phyloP scores from a whole-genome alignment of 2,113 vertebrate genomes.

The Platichthys flesus region DNA sequence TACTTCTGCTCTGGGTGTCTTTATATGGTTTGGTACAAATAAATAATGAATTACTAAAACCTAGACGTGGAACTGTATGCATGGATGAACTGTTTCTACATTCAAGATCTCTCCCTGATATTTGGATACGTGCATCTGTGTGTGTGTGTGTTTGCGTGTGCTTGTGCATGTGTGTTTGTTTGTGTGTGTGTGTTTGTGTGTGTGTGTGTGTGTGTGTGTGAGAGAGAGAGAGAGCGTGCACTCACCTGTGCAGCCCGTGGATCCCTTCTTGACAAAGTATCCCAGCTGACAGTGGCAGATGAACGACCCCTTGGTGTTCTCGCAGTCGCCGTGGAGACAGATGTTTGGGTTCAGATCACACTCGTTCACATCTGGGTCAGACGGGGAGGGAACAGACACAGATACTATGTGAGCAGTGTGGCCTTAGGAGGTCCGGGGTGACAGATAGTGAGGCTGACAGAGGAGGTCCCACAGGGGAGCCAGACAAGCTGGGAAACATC shows the following conservation, averaged over 20 bases:
- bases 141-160: not conserved
- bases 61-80: constrained; percentile 39
- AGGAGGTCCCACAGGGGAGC: not conserved
- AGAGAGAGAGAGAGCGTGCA: constrained; percentile 18
- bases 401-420: constrained; percentile 16
- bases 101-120: not conserved
- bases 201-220: constrained; percentile 8
- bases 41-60: constrained; percentile 22
- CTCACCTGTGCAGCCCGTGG: constrained; percentile 91
- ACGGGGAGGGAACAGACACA: constrained; percentile 36
- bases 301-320: constrained; percentile 95
- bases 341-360: constrained; percentile 94
- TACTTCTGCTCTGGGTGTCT: not conserved
- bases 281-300: constrained; percentile 93
- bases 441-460: constrained; percentile 42
- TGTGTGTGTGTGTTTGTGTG: constrained; percentile 21
- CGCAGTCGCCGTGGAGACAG: constrained; percentile 92
- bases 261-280: constrained; percentile 91
- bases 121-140: constrained; percentile 9
- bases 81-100: constrained; percentile 36
- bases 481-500: not conserved
- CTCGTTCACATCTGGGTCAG: constrained; percentile 88
- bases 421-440: constrained; percentile 14
- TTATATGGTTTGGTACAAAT: constrained; percentile 1
- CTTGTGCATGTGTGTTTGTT: too few species aligned